These are phyloP conservation scores for Anolis carolinensis DNA, from an alignment of 2,113 vertebrate genomes.

Conservation along the genomic window DNA sequence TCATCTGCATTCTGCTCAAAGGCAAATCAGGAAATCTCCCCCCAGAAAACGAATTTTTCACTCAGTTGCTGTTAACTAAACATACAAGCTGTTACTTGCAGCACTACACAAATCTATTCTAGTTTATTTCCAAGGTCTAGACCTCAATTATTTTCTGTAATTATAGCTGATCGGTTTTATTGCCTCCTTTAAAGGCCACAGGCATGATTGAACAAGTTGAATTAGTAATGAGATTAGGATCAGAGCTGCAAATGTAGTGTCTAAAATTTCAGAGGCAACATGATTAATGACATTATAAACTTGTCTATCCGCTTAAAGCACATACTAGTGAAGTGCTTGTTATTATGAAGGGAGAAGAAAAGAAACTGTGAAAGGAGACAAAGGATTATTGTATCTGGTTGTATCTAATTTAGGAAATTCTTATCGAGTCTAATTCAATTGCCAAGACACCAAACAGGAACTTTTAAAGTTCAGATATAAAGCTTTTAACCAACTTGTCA, in stretches of 20 bases:
- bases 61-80: background rate
- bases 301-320: background rate
- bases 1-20: background rate
- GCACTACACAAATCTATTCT: background rate
- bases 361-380: background rate
- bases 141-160: constrained; percentile 8
- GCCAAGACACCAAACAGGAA: background rate
- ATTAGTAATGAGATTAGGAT: constrained; percentile 15
- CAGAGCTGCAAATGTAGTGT: background rate
- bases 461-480: background rate
- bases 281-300: background rate
- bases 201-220: background rate
- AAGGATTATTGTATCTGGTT: background rate
- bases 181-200: background rate
- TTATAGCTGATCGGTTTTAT: background rate
- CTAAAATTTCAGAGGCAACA: background rate
- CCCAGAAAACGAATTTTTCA: too few relatives aligned
- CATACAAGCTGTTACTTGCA: background rate
- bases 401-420: background rate
- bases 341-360: background rate
- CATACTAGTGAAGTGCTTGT: background rate
- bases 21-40: background rate
- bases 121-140: background rate
- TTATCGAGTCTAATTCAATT: background rate
- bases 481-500: background rate